A percentile compares a stretch with the other conserved stretches of the same genome.
These are phyloP conservation scores for Lasius platythorax DNA, from an alignment of 2,888 invertebrate genomes.

Conservation along the genomic window DNA sequence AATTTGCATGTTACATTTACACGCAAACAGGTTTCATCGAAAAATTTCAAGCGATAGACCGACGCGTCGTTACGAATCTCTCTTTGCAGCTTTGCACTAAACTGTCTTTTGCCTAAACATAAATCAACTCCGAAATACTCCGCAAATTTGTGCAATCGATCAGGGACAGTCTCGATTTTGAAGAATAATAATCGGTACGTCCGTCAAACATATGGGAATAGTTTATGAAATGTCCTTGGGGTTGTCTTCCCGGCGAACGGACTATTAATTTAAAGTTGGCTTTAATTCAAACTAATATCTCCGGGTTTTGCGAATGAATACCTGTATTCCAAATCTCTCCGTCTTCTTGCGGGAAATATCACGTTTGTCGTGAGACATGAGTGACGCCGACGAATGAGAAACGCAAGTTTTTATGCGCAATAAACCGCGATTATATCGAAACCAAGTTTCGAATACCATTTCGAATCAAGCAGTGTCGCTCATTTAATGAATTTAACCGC, in stretches of 20 bases:
- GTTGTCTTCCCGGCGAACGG: conserved; percentile 53
- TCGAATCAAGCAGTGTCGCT: not conserved
- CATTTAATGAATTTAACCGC: not conserved
- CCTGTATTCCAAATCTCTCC: conserved; percentile 30
- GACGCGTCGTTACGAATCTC: conserved; percentile 20
- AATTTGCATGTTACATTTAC: conserved; percentile 12
- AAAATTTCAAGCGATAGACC: not conserved
- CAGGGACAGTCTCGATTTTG: conserved; percentile 8
- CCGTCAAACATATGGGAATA: conserved; percentile 26
- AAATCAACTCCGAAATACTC: conserved; percentile 41
- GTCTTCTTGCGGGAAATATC: not conserved
- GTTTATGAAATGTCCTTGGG: conserved; percentile 60
- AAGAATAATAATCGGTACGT: conserved; percentile 46
- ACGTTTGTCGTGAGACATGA: not conserved
- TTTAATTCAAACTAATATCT: conserved; percentile 64
- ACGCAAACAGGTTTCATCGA: not conserved
- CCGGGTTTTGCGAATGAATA: conserved; percentile 45
- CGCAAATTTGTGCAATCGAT: conserved; percentile 5
- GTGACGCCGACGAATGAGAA: not conserved
- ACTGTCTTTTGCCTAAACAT: conserved; percentile 6
- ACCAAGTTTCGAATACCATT: not conserved
- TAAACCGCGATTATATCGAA: conserved; percentile 6
- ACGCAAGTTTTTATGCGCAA: conserved; percentile 27
- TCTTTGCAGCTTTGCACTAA: not conserved
- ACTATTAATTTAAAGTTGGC: conserved; percentile 69